These are phyloP conservation scores for Arenicola marina DNA, from an alignment of 2,888 invertebrate genomes.

Conservation along the genomic window DNA sequence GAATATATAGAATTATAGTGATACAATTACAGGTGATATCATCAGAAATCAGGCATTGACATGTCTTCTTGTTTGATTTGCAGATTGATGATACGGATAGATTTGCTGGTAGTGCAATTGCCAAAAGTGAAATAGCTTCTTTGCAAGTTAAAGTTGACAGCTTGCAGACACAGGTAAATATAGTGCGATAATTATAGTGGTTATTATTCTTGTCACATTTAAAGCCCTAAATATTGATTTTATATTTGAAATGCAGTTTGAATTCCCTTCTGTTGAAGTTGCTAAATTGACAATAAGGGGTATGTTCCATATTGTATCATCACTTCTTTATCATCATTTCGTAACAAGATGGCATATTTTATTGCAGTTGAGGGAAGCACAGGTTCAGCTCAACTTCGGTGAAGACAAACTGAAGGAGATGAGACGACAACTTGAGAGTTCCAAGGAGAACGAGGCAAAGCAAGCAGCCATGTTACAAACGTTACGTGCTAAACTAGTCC, in stretches of 20 bases:
- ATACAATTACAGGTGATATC: too few species aligned
- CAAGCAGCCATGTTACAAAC: slow-evolving; percentile 43
- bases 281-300: neutral
- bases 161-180: slow-evolving; percentile 45
- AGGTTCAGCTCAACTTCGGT: slow-evolving; percentile 50
- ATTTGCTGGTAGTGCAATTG: slow-evolving; percentile 43
- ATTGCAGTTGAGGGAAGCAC: slow-evolving; percentile 45
- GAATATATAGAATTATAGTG: too few species aligned
- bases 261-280: neutral
- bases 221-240: too few species aligned
- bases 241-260: too few species aligned
- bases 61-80: slow-evolving; percentile 17
- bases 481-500: slow-evolving; percentile 45
- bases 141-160: slow-evolving; percentile 52
- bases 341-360: neutral
- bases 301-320: neutral
- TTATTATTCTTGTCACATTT: neutral
- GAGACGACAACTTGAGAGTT: slow-evolving; percentile 45
- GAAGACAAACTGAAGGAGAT: slow-evolving; percentile 54
- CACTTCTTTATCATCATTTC: neutral
- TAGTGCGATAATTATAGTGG: slow-evolving; percentile 3
- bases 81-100: slow-evolving; percentile 50
- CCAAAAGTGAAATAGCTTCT: slow-evolving; percentile 48
- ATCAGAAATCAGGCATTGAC: too few species aligned
- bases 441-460: slow-evolving; percentile 49